Evolutionary conservation across 2,113 vertebrate genomes (phyloP), one percentile per base, ranked within the genome.

Genomic region (Brachyhypopomus gauderio): DNA sequence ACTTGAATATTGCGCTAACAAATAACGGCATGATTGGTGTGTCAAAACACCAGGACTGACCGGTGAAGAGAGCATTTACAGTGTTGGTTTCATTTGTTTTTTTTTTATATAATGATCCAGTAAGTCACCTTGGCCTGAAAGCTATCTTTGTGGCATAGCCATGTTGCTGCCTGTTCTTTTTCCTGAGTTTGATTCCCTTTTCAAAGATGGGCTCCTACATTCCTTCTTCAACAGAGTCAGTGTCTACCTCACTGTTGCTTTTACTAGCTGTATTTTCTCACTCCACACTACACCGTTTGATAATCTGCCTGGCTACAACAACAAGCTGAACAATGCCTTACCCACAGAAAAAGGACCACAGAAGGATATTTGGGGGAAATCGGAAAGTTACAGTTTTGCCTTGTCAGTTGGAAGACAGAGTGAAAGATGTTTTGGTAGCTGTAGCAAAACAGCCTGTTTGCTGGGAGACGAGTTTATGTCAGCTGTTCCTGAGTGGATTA

Each of bases 301-400:
- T 84, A 85, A 84, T 89, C 85, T 89, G 84, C 88, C 84, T 85
- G 82, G 82, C 80, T 86, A 89, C 83, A 85, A 88, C 85, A 82
- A 85, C 83, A 63, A 82, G 52, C 76, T 77, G 86, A 85, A 60
- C 56, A 60, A 88, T 79, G 75, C 56, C 19, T 20, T 72, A 83
- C 38, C 55, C 55, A 4, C 22, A 58, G 72, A 19, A 30, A 82
- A 72, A 62, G 62, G 78, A 75, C 67, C 3, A 63, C 27, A 30
- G 45, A 59, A 55, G 30, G 38, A 27, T 7, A 20, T 25, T 38
- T 62, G 20, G 17, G 48, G 55, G 72, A 70, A 75, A n/a, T 80
- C 78, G 52, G 73, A 80, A 78, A 76, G 23, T 45, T 71, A 74
- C n/a, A 62, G 64, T 23, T 1, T 23, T 62, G 36, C 72, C 38